These are phyloP conservation scores for Drosophila funebris DNA, from an alignment of 1,140 invertebrate genomes.

Conservation along the genomic window DNA sequence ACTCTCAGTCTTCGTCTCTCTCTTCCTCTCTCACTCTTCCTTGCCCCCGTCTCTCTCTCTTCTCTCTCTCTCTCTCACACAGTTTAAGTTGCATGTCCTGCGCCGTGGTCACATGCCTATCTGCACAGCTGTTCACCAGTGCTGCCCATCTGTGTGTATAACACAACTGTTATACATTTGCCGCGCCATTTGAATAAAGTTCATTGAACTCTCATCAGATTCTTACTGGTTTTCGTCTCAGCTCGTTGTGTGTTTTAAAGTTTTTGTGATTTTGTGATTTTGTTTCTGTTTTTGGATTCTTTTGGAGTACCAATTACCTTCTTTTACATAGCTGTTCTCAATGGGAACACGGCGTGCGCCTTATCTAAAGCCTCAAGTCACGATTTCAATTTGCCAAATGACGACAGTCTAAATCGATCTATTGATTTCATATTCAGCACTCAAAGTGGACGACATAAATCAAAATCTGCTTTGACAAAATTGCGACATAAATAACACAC, in stretches of 20 bases:
- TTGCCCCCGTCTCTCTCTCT: background rate
- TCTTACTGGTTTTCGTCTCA: conserved; percentile 15
- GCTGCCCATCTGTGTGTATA: conserved; percentile 30
- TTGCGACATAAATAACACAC: conserved; percentile 63
- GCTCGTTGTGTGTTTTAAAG: background rate
- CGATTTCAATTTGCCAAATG: conserved; percentile 78
- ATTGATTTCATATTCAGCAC: conserved; percentile 82
- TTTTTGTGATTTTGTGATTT: conserved; percentile 1
- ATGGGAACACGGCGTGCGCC: conserved; percentile 20
- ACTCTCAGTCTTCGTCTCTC: background rate
- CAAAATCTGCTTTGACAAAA: conserved; percentile 61
- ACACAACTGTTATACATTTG: conserved; percentile 48
- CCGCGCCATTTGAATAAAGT: conserved; percentile 29
- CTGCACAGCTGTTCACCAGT: conserved; percentile 32
- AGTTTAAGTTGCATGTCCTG: conserved; percentile 42
- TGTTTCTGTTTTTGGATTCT: background rate
- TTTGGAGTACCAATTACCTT: conserved; percentile 51
- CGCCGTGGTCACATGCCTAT: conserved; percentile 10
- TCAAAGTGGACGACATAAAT: conserved; percentile 80
- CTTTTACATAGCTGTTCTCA: conserved; percentile 18
- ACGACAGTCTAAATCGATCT: conserved; percentile 70
- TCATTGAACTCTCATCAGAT: conserved; percentile 43
- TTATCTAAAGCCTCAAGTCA: conserved; percentile 79
- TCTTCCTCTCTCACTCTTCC: background rate
- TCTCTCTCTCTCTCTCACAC: background rate